Evolutionary conservation across 2,113 vertebrate genomes (phyloP).

Genomic region (Syrrhaptes paradoxus): DNA sequence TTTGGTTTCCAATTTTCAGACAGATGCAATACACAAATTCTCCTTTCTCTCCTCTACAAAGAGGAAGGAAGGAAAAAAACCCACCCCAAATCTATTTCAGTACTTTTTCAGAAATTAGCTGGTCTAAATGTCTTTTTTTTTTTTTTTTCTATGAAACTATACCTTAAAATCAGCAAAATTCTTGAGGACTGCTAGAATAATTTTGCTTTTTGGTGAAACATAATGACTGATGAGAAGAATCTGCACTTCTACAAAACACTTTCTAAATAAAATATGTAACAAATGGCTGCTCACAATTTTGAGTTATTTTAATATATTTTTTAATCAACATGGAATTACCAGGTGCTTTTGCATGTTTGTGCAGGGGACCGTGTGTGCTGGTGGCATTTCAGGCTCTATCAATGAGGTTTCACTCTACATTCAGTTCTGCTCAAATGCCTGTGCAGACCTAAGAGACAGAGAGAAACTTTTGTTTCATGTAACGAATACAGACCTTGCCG

Average conservation of each 20-base stretch:
- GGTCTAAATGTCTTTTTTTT: background rate
- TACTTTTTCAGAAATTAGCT: conserved; percentile 19
- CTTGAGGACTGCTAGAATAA: background rate
- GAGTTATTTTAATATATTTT: background rate
- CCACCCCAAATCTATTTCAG: background rate
- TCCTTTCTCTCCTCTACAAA: background rate
- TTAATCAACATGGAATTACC: background rate
- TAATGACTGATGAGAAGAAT: background rate
- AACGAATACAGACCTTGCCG: accelerated
- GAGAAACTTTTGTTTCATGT: background rate
- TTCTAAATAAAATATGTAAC: background rate
- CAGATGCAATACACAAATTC: background rate
- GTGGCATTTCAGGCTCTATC: background rate
- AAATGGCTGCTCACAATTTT: background rate
- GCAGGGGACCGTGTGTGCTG: background rate
- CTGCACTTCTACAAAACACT: background rate
- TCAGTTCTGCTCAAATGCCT: background rate
- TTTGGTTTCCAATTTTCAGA: background rate
- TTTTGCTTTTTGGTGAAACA: background rate
- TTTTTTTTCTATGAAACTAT: background rate
- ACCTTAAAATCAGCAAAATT: background rate
- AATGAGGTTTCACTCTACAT: background rate
- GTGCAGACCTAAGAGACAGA: background rate
- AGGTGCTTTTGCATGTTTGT: background rate
- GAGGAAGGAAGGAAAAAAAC: conserved; percentile 21